phyloP scores from a whole-genome alignment of 2,113 vertebrate genomes.

The Hemichromis elongatus region DNA sequence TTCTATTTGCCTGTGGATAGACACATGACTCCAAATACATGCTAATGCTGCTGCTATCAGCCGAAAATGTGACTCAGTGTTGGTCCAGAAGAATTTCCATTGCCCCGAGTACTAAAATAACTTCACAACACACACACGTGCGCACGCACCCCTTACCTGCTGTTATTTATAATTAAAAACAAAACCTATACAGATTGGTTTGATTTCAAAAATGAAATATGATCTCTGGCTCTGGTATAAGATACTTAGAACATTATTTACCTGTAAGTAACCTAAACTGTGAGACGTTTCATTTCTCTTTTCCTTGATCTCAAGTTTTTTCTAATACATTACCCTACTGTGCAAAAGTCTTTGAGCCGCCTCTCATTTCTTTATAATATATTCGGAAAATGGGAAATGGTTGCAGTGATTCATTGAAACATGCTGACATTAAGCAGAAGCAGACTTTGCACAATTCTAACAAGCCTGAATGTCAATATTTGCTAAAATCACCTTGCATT shows the following conservation, averaged over 20 bases:
- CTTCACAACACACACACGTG: too few species aligned
- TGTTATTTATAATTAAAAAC: not conserved
- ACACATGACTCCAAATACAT: not conserved
- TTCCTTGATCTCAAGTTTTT: not conserved
- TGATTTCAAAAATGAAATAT: not conserved
- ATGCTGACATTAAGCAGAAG: not conserved
- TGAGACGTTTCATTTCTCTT: not conserved
- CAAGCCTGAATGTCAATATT: not conserved
- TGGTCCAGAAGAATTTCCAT: not conserved
- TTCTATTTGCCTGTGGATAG: not conserved
- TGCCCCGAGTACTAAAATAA: not conserved
- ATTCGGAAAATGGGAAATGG: not conserved
- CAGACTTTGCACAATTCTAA: too few species aligned
- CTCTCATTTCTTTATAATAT: accelerated
- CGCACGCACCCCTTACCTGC: too few species aligned
- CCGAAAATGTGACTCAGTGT: not conserved
- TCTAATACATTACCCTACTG: not conserved
- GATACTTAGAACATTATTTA: not conserved
- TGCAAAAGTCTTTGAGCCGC: not conserved
- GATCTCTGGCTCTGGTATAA: not conserved
- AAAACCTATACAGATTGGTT: not conserved
- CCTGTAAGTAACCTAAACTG: not conserved
- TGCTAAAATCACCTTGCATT: not conserved
- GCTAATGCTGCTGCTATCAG: not conserved
- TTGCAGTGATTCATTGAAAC: not conserved